Percentiles rank a stretch among this genome's conserved stretches.
These are phyloP conservation scores for Agraylea sexmaculata DNA, from an alignment of 1,140 invertebrate genomes.

Conservation along the genomic window DNA sequence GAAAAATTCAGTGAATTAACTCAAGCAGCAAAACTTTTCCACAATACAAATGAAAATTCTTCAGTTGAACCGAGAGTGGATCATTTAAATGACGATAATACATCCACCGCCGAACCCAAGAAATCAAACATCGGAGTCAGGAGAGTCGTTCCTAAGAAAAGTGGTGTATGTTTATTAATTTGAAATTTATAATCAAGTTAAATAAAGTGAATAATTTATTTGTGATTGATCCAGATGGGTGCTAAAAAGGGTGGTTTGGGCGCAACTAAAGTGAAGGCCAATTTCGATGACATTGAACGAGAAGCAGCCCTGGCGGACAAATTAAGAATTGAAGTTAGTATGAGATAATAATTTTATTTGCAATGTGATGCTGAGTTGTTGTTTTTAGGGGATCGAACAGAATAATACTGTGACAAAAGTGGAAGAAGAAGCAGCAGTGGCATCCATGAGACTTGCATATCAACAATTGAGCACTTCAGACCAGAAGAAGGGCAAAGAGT, in stretches of 20 bases:
- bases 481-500: constrained; percentile 75
- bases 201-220: constrained; percentile 3
- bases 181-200: constrained; percentile 1
- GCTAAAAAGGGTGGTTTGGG: constrained; percentile 84
- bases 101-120: constrained; percentile 33
- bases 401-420: constrained; percentile 25
- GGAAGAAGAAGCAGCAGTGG: constrained; percentile 49
- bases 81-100: constrained; percentile 16
- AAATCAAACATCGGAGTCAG: constrained; percentile 62
- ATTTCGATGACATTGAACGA: constrained; percentile 93
- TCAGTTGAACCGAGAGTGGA: constrained; percentile 29
- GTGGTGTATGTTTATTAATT: constrained; percentile 39
- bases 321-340: constrained; percentile 44
- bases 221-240: constrained; percentile 48
- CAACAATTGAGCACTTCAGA: constrained; percentile 70
- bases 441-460: constrained; percentile 79
- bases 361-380: neutral
- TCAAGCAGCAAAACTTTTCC: constrained; percentile 23
- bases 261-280: constrained; percentile 87
- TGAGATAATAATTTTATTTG: neutral
- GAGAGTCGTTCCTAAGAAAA: constrained; percentile 51
- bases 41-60: constrained; percentile 31
- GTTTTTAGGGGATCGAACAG: constrained; percentile 6
- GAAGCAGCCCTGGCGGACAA: constrained; percentile 74
- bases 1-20: constrained; percentile 1